Conservation (phyloP, 2,797 vertebrate species). For the Sebastes iracundus region DNA sequence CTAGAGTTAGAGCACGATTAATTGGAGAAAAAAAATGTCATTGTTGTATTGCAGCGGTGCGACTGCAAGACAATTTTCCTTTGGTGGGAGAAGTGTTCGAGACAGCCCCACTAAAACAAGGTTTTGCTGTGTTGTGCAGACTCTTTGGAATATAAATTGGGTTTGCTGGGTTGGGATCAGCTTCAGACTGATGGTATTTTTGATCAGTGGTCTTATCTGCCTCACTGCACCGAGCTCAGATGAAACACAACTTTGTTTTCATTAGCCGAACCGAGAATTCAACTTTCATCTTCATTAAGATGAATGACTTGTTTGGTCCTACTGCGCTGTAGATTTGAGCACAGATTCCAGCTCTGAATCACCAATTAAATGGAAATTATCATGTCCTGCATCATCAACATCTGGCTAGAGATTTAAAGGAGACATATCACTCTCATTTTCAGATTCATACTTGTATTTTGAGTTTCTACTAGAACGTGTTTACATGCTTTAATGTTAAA, state of each 20-base stretch:
- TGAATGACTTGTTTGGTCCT: background rate
- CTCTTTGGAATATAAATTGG: background rate
- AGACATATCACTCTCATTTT: background rate
- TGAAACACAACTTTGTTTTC: conserved; percentile 5
- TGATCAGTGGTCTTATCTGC: background rate
- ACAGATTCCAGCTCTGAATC: background rate
- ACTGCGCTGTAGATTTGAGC: background rate
- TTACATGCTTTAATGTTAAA: background rate
- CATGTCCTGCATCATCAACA: background rate
- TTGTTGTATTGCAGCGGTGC: background rate
- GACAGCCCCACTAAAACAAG: background rate
- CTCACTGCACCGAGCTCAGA: background rate
- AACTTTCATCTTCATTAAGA: background rate
- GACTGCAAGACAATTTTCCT: background rate
- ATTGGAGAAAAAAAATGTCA: background rate
- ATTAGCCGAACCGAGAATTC: background rate
- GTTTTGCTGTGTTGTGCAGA: background rate
- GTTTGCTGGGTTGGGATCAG: background rate
- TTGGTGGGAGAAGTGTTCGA: background rate
- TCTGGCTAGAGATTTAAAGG: background rate
- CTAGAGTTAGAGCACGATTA: background rate
- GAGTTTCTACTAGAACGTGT: background rate
- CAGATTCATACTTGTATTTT: background rate
- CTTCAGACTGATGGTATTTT: background rate
- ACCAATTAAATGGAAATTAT: background rate